phyloP scores from a whole-genome alignment of 2,888 invertebrate genomes.

The Cecidostiba fungosa region DNA sequence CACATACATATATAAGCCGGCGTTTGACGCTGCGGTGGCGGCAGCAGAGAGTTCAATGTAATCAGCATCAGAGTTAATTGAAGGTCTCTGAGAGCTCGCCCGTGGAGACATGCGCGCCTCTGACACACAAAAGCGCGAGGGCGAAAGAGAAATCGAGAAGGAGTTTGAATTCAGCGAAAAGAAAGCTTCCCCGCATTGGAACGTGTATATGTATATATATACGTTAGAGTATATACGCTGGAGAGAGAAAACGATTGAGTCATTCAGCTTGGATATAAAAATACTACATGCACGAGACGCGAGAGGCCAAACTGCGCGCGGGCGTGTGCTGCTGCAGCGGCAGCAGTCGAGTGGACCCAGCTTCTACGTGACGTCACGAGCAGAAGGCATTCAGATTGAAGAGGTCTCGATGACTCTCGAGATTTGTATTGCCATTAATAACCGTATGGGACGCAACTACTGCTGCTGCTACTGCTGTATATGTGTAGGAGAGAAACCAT shows the following conservation, averaged over 20 bases:
- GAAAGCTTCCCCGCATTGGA: constrained; percentile 59
- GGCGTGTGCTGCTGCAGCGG: constrained; percentile 15
- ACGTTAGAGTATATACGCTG: not conserved
- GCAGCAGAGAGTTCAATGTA: constrained; percentile 70
- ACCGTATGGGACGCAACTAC: constrained; percentile 67
- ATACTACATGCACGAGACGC: constrained; percentile 68
- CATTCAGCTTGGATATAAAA: constrained; percentile 77
- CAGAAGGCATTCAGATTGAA: constrained; percentile 80
- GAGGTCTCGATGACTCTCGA: constrained; percentile 80
- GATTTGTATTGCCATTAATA: constrained; percentile 80
- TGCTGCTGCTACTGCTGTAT: constrained; percentile 16
- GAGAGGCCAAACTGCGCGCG: constrained; percentile 39
- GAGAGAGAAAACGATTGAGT: constrained; percentile 77
- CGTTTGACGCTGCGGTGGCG: constrained; percentile 16
- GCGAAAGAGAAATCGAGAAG: constrained; percentile 25
- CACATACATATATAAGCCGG: not conserved
- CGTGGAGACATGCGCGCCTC: constrained; percentile 11
- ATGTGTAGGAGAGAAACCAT: not conserved
- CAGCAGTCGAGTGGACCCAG: constrained; percentile 48
- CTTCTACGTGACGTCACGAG: constrained; percentile 77
- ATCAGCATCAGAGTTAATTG: constrained; percentile 77
- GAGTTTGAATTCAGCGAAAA: constrained; percentile 43
- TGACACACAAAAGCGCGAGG: constrained; percentile 7
- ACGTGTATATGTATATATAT: not conserved
- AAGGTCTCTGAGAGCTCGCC: constrained; percentile 67